Percentiles rank a stretch among this genome's conserved stretches.
Evolutionary conservation across 1,140 invertebrate genomes (phyloP).

Genomic region (Leptopilina boulardi): DNA sequence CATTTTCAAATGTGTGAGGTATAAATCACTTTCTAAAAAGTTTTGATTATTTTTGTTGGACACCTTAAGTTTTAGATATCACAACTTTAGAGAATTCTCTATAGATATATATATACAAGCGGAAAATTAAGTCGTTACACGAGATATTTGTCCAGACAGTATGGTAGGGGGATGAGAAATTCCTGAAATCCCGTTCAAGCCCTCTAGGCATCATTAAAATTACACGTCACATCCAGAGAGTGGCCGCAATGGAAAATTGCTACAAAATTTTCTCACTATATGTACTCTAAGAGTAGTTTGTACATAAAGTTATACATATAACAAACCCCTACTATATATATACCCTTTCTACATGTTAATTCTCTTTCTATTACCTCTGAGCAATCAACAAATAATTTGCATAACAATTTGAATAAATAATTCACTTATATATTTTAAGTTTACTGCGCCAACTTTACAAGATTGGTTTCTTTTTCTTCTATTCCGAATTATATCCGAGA

Average conservation of each 20-base stretch:
- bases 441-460: neutral
- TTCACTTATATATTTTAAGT: neutral
- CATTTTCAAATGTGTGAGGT: neutral
- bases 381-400: neutral
- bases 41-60: neutral
- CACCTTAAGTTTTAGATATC: neutral
- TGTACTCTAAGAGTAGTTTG: neutral
- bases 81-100: neutral
- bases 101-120: neutral
- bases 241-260: neutral
- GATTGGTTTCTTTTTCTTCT: neutral
- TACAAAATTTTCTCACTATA: neutral
- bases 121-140: neutral
- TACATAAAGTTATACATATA: neutral
- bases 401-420: neutral
- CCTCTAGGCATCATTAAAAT: constrained; percentile 21
- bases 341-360: neutral
- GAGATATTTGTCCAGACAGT: neutral
- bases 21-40: neutral
- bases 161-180: neutral
- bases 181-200: neutral
- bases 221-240: neutral
- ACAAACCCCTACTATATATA: neutral
- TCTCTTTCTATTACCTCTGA: neutral
- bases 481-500: too few species aligned